A percentile compares a stretch with the other conserved stretches of the same genome.
phyloP scores from a whole-genome alignment of 2,888 invertebrate species.

The Trachelus iudaicus region DNA sequence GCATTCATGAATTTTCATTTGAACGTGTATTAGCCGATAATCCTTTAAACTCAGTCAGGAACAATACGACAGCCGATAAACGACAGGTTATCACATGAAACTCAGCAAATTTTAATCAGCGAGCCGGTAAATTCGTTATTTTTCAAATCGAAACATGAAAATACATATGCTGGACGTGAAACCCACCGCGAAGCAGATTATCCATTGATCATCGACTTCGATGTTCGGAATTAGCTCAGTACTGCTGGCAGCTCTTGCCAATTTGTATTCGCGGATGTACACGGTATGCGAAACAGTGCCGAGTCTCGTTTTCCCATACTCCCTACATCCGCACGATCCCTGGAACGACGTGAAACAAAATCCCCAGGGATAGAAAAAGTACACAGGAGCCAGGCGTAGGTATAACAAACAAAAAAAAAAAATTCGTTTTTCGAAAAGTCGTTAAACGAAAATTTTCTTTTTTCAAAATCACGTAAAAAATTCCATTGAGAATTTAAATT shows the following conservation, averaged over 20 bases:
- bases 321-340: neutral
- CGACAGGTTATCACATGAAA: neutral
- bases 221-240: neutral
- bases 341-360: neutral
- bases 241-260: neutral
- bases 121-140: neutral
- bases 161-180: neutral
- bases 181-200: neutral
- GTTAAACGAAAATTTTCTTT: no score
- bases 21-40: no score
- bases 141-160: neutral
- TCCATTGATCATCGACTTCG: neutral
- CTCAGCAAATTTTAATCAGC: neutral
- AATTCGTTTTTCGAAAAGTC: no score
- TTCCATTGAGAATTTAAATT: neutral
- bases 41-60: neutral
- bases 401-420: no score
- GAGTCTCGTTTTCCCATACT: neutral
- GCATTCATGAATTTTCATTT: neutral
- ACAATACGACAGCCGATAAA: neutral
- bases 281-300: neutral
- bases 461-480: no score
- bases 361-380: neutral
- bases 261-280: neutral
- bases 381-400: no score